These are phyloP conservation scores for Thermophis baileyi DNA, from an alignment of 2,113 vertebrate species.

Conservation along the genomic window DNA sequence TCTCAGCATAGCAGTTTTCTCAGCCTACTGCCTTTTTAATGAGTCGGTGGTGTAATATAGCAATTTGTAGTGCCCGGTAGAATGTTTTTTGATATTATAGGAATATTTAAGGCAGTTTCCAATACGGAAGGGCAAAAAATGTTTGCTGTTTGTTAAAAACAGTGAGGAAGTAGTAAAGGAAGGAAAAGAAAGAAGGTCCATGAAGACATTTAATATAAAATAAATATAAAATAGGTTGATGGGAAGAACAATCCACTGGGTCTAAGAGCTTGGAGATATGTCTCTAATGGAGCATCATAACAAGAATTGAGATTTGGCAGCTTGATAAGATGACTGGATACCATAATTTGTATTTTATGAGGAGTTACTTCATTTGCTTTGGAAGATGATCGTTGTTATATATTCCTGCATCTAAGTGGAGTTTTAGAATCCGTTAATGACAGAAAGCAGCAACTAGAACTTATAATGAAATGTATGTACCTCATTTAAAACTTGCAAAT, in stretches of 20 bases:
- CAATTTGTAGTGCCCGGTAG: background rate
- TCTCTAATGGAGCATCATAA: background rate
- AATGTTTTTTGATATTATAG: background rate
- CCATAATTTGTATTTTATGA: background rate
- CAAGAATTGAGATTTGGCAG: background rate
- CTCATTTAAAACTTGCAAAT: background rate
- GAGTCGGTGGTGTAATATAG: background rate
- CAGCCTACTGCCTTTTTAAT: background rate
- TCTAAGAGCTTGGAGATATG: background rate
- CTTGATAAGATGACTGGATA: background rate
- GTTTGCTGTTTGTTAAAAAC: background rate
- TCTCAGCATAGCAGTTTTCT: background rate
- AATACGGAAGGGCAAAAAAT: background rate
- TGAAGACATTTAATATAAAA: background rate
- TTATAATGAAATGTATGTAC: background rate
- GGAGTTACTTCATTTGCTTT: background rate
- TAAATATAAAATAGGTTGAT: background rate
- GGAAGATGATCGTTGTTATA: background rate
- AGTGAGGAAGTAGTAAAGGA: background rate
- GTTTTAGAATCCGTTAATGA: background rate
- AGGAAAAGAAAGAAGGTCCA: background rate
- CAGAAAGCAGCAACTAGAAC: background rate
- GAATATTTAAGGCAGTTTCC: background rate
- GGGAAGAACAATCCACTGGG: background rate
- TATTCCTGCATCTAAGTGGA: background rate